Evolutionary conservation across 2,797 vertebrate genomes (phyloP).

Genomic region (Poliocrania exsul): DNA sequence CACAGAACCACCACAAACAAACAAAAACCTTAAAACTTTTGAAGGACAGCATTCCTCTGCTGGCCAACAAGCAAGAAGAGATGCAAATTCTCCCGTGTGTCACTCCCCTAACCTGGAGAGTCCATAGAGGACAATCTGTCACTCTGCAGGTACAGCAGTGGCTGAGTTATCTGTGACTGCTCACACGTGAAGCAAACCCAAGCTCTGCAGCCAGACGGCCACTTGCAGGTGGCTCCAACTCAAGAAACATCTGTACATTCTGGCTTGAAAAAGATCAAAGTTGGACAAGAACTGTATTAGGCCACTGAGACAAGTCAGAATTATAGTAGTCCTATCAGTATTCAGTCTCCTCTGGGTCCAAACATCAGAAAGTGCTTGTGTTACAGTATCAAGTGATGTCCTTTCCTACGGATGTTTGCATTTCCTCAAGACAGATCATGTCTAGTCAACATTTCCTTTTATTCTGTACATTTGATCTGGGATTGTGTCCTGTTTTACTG

Average conservation of each 20-base stretch:
- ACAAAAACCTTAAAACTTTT: not conserved
- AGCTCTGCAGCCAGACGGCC: not conserved
- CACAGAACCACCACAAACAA: rapidly evolving
- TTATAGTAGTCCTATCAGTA: rapidly evolving
- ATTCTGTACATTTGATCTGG: not conserved
- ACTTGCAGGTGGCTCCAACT: not conserved
- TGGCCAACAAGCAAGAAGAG: not conserved
- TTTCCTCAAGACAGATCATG: not conserved
- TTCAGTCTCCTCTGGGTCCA: not conserved
- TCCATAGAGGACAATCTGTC: not conserved
- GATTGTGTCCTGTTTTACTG: not conserved
- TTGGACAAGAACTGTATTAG: not conserved
- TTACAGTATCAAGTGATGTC: not conserved
- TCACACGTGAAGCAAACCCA: not conserved
- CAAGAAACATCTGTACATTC: not conserved
- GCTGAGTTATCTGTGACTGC: not conserved
- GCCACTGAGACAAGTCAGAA: not conserved
- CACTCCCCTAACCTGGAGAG: not conserved
- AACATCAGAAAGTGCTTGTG: not conserved
- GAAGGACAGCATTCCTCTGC: not conserved
- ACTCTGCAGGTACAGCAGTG: not conserved
- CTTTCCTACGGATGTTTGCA: not conserved
- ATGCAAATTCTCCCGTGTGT: not conserved
- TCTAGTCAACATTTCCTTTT: slow-evolving; percentile 6
- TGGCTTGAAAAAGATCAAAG: not conserved